Conservation (phyloP, 1,140 invertebrate species). For the Thaumetopoea pityocampa region DNA sequence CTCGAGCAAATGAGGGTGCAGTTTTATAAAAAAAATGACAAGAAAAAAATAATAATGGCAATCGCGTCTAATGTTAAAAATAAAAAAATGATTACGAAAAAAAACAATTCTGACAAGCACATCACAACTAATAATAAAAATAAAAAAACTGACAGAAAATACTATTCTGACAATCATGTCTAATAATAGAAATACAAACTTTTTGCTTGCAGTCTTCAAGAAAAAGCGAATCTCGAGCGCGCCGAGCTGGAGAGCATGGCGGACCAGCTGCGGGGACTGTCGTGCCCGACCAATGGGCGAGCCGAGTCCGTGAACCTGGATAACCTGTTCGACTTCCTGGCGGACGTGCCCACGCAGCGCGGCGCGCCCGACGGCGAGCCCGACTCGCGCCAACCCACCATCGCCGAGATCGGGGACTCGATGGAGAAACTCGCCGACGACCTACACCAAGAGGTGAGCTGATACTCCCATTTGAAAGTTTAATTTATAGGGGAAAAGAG, state of each 20-base stretch:
- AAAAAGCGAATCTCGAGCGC: conserved; percentile 57
- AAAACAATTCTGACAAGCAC: not conserved
- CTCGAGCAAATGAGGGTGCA: no score
- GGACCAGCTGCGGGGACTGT: conserved; percentile 51
- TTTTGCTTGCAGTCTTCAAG: conserved; percentile 40
- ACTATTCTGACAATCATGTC: not conserved
- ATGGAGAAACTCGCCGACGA: conserved; percentile 90
- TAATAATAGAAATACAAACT: not conserved
- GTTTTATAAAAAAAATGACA: no score
- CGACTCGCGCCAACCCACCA: conserved; percentile 80
- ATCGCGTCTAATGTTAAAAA: no score
- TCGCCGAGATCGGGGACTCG: conserved; percentile 90
- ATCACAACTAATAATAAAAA: no score
- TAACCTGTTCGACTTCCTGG: conserved; percentile 94
- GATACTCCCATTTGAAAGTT: no score
- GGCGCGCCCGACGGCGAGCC: conserved; percentile 74
- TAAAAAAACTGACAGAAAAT: no score
- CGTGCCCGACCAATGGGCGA: conserved; percentile 27
- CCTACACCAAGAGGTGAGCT: conserved; percentile 80
- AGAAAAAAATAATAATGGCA: no score
- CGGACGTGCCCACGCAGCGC: conserved; percentile 83
- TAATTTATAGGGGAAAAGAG: no score
- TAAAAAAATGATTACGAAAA: no score
- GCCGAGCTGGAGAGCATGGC: conserved; percentile 64
- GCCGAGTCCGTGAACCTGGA: conserved; percentile 91